Evolutionary conservation across 2,888 invertebrate genomes (phyloP).

Genomic region (Melipona beecheii): DNA sequence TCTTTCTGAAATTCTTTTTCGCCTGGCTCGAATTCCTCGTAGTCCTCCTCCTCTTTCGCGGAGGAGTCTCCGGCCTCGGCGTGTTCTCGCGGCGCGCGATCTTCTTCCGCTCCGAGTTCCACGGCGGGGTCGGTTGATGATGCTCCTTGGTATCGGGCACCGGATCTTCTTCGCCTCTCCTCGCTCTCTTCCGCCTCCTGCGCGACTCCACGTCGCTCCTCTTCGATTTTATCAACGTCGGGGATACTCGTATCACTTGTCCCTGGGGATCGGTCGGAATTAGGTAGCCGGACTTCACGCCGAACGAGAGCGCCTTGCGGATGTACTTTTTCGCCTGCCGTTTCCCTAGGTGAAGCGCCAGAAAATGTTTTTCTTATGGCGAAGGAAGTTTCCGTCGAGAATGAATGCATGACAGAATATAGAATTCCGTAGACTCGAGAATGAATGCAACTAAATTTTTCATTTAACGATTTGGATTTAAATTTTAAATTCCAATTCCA

Average conservation of each 20-base stretch:
- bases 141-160: conserved; percentile 23
- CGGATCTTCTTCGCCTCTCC: conserved; percentile 38
- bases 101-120: background rate
- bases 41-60: conserved; percentile 22
- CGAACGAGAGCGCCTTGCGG: conserved; percentile 74
- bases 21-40: background rate
- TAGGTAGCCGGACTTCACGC: conserved; percentile 76
- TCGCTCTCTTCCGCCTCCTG: conserved; percentile 46
- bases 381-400: too few relatives aligned
- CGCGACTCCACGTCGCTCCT: conserved; percentile 41
- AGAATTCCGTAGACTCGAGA: too few relatives aligned
- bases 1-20: background rate
- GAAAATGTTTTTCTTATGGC: background rate
- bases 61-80: background rate
- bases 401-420: too few relatives aligned
- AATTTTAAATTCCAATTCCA: too few relatives aligned
- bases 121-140: conserved; percentile 36
- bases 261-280: conserved; percentile 72
- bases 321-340: conserved; percentile 74
- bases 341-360: conserved; percentile 65
- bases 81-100: conserved; percentile 11
- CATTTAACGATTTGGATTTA: too few relatives aligned
- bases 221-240: conserved; percentile 45
- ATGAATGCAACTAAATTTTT: too few relatives aligned
- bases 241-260: conserved; percentile 71